Evolutionary conservation across 2,888 invertebrate species (phyloP).

Genomic region (Thymelicus acteon): DNA sequence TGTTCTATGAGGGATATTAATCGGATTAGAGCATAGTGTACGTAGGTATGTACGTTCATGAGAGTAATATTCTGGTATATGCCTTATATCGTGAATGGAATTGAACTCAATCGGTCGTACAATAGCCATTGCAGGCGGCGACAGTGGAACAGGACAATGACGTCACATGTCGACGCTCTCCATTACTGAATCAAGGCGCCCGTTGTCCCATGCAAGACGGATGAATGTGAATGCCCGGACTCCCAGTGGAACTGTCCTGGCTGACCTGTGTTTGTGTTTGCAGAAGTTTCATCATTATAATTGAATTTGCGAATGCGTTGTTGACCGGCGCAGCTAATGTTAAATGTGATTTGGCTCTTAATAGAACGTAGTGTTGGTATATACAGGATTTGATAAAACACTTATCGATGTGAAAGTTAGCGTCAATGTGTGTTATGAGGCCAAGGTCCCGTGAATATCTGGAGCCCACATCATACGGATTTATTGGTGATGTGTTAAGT

Average conservation of each 20-base stretch:
- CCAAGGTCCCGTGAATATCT: too few relatives aligned
- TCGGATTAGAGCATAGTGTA: conserved; percentile 60
- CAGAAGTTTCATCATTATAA: conserved; percentile 20
- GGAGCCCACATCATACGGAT: too few relatives aligned
- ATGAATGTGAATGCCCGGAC: conserved; percentile 43
- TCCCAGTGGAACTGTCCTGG: conserved; percentile 16
- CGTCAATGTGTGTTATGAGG: too few relatives aligned
- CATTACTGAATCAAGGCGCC: conserved; percentile 52
- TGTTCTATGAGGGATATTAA: conserved; percentile 60
- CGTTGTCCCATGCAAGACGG: conserved; percentile 43
- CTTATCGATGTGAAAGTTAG: too few relatives aligned
- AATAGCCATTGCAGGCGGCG: conserved; percentile 55
- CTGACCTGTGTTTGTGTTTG: conserved; percentile 19
- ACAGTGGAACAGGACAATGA: conserved; percentile 52
- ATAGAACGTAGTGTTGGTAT: background rate
- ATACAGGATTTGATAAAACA: too few relatives aligned
- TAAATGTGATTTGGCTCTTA: conserved; percentile 1
- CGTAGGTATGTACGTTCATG: conserved; percentile 53
- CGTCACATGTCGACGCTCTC: conserved; percentile 48
- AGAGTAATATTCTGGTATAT: conserved; percentile 2
- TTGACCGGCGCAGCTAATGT: background rate
- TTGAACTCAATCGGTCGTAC: conserved; percentile 71
- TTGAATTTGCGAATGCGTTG: conserved; percentile 16
- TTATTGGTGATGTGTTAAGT: too few relatives aligned
- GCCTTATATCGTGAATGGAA: conserved; percentile 51